These are phyloP conservation scores for Gallinago jamesoni DNA, from an alignment of 2,113 vertebrate species.

Conservation along the genomic window DNA sequence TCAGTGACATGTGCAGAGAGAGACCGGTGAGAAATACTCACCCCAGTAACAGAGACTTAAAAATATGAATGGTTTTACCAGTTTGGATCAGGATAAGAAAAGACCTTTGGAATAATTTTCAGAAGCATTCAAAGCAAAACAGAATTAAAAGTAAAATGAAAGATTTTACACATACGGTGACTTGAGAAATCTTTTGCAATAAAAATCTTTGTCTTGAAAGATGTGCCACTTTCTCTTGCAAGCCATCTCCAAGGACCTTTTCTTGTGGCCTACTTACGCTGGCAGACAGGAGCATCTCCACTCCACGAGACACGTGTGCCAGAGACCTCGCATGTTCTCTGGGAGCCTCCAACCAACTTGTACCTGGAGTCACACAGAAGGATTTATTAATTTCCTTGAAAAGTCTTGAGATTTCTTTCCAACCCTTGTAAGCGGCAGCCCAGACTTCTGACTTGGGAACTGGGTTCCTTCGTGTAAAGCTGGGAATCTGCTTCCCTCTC, in stretches of 20 bases:
- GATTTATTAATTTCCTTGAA: background rate
- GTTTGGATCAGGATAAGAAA: background rate
- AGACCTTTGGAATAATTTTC: background rate
- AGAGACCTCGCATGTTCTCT: constrained; percentile 43
- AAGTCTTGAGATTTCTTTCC: background rate
- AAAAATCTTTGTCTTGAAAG: background rate
- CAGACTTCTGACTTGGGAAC: background rate
- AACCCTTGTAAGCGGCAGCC: background rate
- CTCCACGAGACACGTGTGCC: background rate
- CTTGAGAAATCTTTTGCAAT: background rate
- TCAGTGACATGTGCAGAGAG: background rate
- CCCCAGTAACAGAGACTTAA: background rate
- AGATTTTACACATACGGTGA: background rate
- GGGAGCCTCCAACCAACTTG: constrained; percentile 22
- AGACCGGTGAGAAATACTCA: background rate
- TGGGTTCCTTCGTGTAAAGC: background rate
- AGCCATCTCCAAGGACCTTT: background rate
- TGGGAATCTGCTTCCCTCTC: background rate
- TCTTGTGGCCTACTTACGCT: constrained; percentile 5
- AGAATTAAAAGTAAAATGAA: background rate
- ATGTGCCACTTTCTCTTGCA: background rate
- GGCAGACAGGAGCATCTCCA: constrained; percentile 44
- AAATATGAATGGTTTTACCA: background rate
- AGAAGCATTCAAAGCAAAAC: background rate
- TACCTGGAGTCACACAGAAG: constrained; percentile 24